Percentiles rank a stretch among this genome's conserved stretches.
phyloP scores from a whole-genome alignment of 2,888 invertebrate species.

The Aplocera efformata region DNA sequence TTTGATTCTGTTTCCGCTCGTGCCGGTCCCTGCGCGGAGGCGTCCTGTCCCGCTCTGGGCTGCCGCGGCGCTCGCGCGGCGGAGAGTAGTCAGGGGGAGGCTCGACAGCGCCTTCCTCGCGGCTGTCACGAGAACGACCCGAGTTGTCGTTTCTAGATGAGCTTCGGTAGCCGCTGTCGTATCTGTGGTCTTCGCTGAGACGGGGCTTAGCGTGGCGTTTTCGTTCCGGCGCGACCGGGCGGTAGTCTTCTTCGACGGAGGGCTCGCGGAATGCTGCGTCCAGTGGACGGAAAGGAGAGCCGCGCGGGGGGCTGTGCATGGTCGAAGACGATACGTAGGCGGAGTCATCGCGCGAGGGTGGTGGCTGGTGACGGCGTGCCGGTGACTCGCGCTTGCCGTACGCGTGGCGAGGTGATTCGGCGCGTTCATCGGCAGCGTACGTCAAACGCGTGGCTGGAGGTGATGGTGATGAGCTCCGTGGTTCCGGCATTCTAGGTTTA shows the following conservation, averaged over 20 bases:
- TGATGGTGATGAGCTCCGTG: slow-evolving; percentile 70
- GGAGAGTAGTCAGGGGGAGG: slow-evolving; percentile 88
- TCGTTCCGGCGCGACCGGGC: slow-evolving; percentile 84
- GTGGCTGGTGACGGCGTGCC: slow-evolving; percentile 70
- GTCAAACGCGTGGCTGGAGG: slow-evolving; percentile 66
- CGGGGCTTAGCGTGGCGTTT: slow-evolving; percentile 81
- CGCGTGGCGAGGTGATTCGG: slow-evolving; percentile 66
- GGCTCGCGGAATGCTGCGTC: slow-evolving; percentile 72
- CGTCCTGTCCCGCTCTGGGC: slow-evolving; percentile 66
- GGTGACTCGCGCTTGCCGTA: slow-evolving; percentile 70
- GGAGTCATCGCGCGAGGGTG: slow-evolving; percentile 78
- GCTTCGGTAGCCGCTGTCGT: slow-evolving; percentile 80
- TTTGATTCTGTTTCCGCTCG: slow-evolving; percentile 83
- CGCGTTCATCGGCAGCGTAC: slow-evolving; percentile 63
- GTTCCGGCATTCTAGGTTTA: slow-evolving; percentile 75
- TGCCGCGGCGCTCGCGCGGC: slow-evolving; percentile 72
- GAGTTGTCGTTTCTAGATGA: slow-evolving; percentile 78
- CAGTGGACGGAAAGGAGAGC: slow-evolving; percentile 71
- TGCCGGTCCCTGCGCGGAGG: slow-evolving; percentile 70
- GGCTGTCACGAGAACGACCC: slow-evolving; percentile 69
- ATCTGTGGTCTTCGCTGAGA: slow-evolving; percentile 71
- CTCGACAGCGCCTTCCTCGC: slow-evolving; percentile 77
- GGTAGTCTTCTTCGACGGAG: slow-evolving; percentile 71
- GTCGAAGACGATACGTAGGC: slow-evolving; percentile 80
- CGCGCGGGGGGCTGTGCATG: slow-evolving; percentile 79